Evolutionary conservation across 1,140 invertebrate genomes (phyloP).

Genomic region (Drosophila hydei): DNA sequence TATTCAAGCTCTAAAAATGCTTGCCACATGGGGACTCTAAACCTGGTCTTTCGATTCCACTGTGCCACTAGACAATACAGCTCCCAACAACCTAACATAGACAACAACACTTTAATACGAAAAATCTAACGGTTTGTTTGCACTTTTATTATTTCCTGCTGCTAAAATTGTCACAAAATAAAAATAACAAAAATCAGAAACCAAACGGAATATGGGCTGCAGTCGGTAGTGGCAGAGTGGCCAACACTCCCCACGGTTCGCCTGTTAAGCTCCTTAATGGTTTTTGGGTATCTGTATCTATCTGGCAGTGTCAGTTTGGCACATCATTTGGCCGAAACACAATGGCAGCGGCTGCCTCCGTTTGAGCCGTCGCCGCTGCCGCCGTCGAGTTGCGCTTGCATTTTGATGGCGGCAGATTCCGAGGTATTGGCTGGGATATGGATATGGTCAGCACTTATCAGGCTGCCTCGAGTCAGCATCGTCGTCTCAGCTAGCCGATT

Average conservation of each 20-base stretch:
- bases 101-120: slow-evolving; percentile 65
- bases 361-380: slow-evolving; percentile 63
- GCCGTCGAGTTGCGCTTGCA: slow-evolving; percentile 40
- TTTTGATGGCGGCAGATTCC: slow-evolving; percentile 78
- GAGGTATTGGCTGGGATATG: slow-evolving; percentile 44
- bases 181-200: slow-evolving; percentile 61
- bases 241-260: slow-evolving; percentile 3
- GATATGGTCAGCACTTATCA: slow-evolving; percentile 38
- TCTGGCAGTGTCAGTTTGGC: slow-evolving; percentile 77
- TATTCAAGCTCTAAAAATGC: too few species aligned
- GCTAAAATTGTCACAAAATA: slow-evolving; percentile 78
- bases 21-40: too few species aligned
- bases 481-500: slow-evolving; percentile 32
- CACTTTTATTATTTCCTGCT: slow-evolving; percentile 81
- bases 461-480: slow-evolving; percentile 4
- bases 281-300: slow-evolving; percentile 72
- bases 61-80: slow-evolving; percentile 54
- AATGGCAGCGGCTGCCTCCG: slow-evolving; percentile 64
- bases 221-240: not conserved
- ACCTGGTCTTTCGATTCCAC: not conserved
- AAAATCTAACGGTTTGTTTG: slow-evolving; percentile 80
- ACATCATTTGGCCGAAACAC: slow-evolving; percentile 78
- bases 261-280: slow-evolving; percentile 63
- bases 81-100: slow-evolving; percentile 31
- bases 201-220: slow-evolving; percentile 35